A percentile compares a stretch with the other conserved stretches of the same genome.
phyloP scores from a whole-genome alignment of 2,113 vertebrate species.

The Nibea coibor region DNA sequence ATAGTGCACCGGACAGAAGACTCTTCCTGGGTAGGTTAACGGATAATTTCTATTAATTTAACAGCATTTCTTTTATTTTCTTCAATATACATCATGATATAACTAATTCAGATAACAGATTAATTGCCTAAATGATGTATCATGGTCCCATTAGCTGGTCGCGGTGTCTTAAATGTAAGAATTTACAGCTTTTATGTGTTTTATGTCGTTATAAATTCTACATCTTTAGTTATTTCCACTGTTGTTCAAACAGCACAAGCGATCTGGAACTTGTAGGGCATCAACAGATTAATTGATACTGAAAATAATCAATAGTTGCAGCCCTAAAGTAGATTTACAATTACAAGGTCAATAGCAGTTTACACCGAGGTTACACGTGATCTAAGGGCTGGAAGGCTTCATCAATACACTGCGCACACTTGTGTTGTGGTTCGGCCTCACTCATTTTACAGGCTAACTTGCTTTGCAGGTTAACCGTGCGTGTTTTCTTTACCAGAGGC shows the following conservation, averaged over 20 bases:
- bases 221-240: neutral
- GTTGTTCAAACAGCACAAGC: neutral
- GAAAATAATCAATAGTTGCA: constrained; percentile 48
- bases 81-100: neutral
- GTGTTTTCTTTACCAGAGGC: constrained; percentile 38
- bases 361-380: constrained; percentile 39
- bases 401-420: constrained; percentile 22
- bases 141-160: neutral
- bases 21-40: neutral
- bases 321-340: constrained; percentile 40
- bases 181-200: neutral
- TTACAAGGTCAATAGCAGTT: constrained; percentile 48
- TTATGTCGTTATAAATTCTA: neutral
- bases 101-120: neutral
- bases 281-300: constrained; percentile 35
- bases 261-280: constrained; percentile 6
- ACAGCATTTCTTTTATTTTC: neutral
- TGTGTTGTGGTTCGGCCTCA: constrained; percentile 29
- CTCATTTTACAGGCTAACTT: constrained; percentile 17
- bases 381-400: constrained; percentile 41
- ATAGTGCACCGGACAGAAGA: neutral
- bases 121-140: neutral
- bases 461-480: constrained; percentile 38
- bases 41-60: neutral
- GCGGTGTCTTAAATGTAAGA: neutral